Percentiles rank a stretch among this genome's conserved stretches.
Conservation (phyloP, 2,797 vertebrate species). For the Sebastes elongatus region DNA sequence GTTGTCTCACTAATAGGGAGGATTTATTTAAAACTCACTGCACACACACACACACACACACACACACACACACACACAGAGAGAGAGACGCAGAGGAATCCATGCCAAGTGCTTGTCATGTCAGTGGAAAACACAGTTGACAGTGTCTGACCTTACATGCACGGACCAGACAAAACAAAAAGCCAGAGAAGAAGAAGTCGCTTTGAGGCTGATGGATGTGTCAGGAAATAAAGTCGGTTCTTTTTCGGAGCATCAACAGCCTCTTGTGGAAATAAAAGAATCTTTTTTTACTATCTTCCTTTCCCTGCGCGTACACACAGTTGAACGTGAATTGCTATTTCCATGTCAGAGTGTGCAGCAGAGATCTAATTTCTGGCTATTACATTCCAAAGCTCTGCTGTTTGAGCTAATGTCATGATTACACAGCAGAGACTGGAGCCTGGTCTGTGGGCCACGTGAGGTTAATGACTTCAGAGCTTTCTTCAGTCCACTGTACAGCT, state of each 20-base stretch:
- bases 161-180: neutral
- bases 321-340: neutral
- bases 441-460: conserved; percentile 11
- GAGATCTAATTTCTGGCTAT: conserved; percentile 2
- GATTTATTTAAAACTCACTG: neutral
- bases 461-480: conserved; percentile 17
- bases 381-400: conserved; percentile 1
- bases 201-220: neutral
- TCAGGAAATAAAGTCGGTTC: neutral
- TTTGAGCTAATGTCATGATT: conserved; percentile 25
- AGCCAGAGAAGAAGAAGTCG: neutral
- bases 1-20: neutral
- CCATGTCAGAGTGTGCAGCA: neutral
- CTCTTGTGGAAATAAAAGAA: neutral
- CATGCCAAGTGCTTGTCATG: neutral
- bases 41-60: neutral
- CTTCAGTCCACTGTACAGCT: neutral
- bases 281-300: neutral
- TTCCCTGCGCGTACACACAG: neutral
- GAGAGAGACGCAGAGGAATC: neutral
- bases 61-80: neutral
- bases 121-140: neutral
- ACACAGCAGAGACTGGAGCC: neutral
- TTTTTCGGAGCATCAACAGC: neutral
- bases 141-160: neutral